Conservation (phyloP, 2,113 vertebrate genomes). For the Marcusenius ussheri region DNA sequence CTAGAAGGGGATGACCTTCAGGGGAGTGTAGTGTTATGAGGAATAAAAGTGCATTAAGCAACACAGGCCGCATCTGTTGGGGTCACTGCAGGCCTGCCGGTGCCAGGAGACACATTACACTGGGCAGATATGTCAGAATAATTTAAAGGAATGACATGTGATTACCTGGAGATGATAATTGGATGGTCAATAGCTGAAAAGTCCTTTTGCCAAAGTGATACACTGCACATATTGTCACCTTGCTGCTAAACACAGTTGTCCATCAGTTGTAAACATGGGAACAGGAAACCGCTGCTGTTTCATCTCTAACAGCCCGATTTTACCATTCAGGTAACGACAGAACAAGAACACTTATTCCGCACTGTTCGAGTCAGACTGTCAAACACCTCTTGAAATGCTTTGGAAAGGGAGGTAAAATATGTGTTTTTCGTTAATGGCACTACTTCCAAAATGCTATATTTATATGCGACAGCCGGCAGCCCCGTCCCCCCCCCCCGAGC, state of each 20-base stretch:
- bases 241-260: not conserved
- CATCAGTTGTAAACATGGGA: not conserved
- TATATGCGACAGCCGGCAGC: constrained; percentile 34
- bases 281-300: not conserved
- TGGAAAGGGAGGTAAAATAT: not conserved
- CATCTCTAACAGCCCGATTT: not conserved
- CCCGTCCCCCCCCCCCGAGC: constrained; percentile 26
- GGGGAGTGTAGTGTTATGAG: constrained; percentile 1
- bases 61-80: not conserved
- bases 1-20: constrained; percentile 4
- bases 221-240: not conserved
- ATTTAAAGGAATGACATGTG: not conserved
- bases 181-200: not conserved
- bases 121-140: not conserved
- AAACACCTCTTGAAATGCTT: not conserved
- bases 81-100: not conserved
- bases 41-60: constrained; percentile 17
- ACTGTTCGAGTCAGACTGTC: not conserved
- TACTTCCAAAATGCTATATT: constrained; percentile 34
- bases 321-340: not conserved
- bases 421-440: not conserved
- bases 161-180: constrained; percentile 7
- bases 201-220: not conserved
- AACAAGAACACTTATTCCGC: not conserved
- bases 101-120: not conserved